phyloP scores from a whole-genome alignment of 2,797 vertebrate species.

The Pantherophis alleghaniensis region DNA sequence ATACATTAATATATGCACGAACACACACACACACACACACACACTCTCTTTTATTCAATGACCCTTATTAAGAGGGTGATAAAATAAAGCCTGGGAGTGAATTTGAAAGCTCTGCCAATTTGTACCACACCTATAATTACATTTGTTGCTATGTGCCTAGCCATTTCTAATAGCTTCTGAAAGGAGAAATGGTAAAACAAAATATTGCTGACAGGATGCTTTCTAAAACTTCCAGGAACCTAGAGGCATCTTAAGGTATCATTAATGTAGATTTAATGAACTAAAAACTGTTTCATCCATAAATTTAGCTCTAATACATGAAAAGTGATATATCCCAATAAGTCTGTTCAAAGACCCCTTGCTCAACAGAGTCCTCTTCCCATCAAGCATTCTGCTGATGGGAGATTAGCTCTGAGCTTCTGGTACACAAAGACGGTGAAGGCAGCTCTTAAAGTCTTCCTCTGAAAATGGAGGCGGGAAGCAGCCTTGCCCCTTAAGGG shows the following conservation, averaged over 20 bases:
- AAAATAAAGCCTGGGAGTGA: neutral
- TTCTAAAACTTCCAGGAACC: neutral
- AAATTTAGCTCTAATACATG: neutral
- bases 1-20: no score
- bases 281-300: neutral
- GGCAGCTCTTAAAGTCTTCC: neutral
- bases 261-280: neutral
- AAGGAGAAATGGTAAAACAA: neutral
- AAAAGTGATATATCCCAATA: neutral
- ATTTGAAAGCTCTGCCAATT: neutral
- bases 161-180: neutral
- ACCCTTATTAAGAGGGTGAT: neutral
- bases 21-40: neutral
- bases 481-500: neutral
- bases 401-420: neutral
- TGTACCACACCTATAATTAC: neutral
- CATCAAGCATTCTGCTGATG: neutral
- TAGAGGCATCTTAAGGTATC: neutral
- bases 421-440: neutral
- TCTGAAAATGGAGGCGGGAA: neutral
- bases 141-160: neutral
- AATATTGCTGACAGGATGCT: neutral
- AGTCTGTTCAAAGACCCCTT: neutral
- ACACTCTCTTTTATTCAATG: neutral
- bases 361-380: neutral